Conservation (phyloP, 2,888 invertebrate species). For the Bedellia somnulentella region DNA sequence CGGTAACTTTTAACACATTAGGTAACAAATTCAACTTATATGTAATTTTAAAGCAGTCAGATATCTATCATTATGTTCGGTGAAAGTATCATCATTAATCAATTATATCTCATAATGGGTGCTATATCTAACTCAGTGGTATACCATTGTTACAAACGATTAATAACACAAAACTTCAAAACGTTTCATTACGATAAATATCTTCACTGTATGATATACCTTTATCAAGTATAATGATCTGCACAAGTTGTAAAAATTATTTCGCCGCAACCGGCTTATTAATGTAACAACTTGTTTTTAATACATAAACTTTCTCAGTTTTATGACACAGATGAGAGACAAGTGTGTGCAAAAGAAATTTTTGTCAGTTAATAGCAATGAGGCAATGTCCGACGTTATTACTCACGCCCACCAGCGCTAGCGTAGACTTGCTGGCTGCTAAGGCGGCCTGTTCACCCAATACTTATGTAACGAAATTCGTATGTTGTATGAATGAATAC, state of each 20-base stretch:
- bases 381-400: constrained; percentile 3
- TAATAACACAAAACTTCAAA: too few relatives aligned
- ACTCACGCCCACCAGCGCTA: constrained; percentile 6
- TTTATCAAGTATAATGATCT: too few relatives aligned
- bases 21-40: too few relatives aligned
- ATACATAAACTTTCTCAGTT: constrained; percentile 1
- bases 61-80: too few relatives aligned
- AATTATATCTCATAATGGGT: too few relatives aligned
- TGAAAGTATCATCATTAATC: too few relatives aligned
- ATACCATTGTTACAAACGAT: too few relatives aligned
- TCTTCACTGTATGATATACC: too few relatives aligned
- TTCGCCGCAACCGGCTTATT: not conserved
- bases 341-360: not conserved
- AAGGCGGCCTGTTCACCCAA: constrained; percentile 8
- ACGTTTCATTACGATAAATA: too few relatives aligned
- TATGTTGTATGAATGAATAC: constrained; percentile 16
- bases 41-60: too few relatives aligned
- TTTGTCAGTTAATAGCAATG: not conserved
- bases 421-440: constrained; percentile 5
- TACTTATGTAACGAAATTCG: constrained; percentile 16
- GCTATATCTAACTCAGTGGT: too few relatives aligned
- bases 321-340: not conserved
- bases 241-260: not conserved
- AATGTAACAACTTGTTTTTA: constrained; percentile 1
- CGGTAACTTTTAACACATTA: too few relatives aligned